Conservation (phyloP, 2,888 invertebrate genomes). For the Hirtodrosophila duncani region DNA sequence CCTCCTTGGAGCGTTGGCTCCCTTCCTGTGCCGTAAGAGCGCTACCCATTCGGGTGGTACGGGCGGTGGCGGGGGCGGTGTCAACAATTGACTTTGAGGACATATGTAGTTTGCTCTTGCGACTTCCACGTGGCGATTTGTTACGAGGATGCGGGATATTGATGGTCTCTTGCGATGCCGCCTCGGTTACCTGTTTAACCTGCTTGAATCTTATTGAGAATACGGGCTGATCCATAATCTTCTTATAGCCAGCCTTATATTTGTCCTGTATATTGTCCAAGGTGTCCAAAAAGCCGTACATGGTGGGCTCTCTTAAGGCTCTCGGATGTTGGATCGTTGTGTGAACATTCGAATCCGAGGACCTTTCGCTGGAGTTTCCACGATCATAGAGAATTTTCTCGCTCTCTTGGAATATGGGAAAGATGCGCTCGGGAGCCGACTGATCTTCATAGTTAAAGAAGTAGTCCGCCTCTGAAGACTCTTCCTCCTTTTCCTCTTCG, state of each 20-base stretch:
- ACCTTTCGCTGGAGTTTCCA: no score
- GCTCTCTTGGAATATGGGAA: conserved; percentile 38
- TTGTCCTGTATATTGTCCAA: conserved; percentile 32
- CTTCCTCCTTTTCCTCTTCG: neutral
- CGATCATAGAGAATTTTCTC: neutral
- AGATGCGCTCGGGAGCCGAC: conserved; percentile 65
- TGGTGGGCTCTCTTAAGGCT: neutral
- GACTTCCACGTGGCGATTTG: neutral
- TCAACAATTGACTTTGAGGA: no score
- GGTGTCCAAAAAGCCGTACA: conserved; percentile 23
- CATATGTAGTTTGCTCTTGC: neutral
- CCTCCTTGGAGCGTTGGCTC: neutral
- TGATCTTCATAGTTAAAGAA: conserved; percentile 54
- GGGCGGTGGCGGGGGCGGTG: neutral
- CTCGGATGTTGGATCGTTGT: neutral
- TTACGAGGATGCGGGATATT: neutral
- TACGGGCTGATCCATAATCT: conserved; percentile 16
- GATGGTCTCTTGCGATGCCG: neutral
- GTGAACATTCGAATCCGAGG: no score
- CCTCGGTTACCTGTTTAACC: neutral
- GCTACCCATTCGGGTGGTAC: no score
- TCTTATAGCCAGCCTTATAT: conserved; percentile 4
- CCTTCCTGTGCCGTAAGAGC: no score
- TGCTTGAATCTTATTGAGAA: neutral
- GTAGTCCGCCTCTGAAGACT: neutral